A percentile compares a stretch with the other conserved stretches of the same genome.
These are phyloP conservation scores for Mystacornis crossleyi DNA, from an alignment of 2,113 vertebrate species.

Conservation along the genomic window DNA sequence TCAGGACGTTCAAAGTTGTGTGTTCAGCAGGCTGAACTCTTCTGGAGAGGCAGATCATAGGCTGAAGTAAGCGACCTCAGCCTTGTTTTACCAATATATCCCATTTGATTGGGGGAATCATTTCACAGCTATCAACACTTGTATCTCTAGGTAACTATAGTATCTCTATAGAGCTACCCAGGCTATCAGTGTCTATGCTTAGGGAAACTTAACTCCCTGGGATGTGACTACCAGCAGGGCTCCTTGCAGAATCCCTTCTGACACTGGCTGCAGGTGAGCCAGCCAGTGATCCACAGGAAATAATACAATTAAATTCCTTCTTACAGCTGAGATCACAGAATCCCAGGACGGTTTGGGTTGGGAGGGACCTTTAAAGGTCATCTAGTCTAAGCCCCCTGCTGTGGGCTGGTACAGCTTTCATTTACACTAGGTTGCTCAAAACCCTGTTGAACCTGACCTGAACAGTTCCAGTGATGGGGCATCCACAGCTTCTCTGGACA, in stretches of 20 bases:
- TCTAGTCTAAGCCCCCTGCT: neutral
- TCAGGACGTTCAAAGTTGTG: neutral
- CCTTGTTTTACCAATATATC: neutral
- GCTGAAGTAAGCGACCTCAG: neutral
- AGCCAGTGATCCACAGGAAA: neutral
- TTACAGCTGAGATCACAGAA: neutral
- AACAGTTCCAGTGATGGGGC: neutral
- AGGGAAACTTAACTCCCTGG: neutral
- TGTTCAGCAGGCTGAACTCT: neutral
- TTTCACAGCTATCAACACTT: neutral
- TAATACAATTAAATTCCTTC: neutral
- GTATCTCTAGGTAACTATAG: accelerated
- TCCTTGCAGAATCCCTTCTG: neutral
- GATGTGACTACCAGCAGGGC: neutral
- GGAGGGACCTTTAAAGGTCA: neutral
- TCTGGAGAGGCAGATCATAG: neutral
- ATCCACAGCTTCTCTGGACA: neutral
- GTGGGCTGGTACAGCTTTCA: neutral
- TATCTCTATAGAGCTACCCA: neutral
- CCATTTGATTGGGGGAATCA: neutral
- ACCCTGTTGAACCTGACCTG: neutral
- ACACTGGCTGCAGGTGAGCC: neutral
- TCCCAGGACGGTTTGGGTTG: neutral
- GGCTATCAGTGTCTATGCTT: no score
- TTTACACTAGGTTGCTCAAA: neutral